Percentiles rank a stretch among this genome's conserved stretches.
Evolutionary conservation across 2,888 invertebrate genomes (phyloP).

Genomic region (Cephus runcator): DNA sequence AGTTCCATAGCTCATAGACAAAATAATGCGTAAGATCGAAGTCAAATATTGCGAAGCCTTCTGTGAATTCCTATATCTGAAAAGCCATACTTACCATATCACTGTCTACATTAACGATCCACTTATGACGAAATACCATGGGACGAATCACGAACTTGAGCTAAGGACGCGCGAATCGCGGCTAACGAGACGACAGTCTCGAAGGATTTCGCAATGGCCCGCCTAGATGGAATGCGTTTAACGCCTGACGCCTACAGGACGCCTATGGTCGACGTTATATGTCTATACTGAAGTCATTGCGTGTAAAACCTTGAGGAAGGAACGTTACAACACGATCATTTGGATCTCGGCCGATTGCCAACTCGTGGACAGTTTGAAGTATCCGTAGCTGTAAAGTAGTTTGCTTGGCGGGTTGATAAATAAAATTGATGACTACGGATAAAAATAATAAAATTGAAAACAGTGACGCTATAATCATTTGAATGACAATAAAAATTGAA

Average conservation of each 20-base stretch:
- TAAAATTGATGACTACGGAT: neutral
- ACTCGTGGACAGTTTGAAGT: slow-evolving; percentile 10
- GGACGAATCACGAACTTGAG: slow-evolving; percentile 55
- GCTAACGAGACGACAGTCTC: slow-evolving; percentile 50
- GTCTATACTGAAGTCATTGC: neutral
- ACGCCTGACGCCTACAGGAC: slow-evolving; percentile 65
- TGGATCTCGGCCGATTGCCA: slow-evolving; percentile 61
- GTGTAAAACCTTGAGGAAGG: slow-evolving; percentile 62
- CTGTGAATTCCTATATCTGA: neutral
- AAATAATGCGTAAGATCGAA: neutral
- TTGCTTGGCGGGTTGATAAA: neutral
- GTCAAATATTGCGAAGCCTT: neutral
- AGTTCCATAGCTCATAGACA: neutral
- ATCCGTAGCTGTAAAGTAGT: neutral
- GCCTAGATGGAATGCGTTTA: slow-evolving; percentile 65
- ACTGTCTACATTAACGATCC: neutral
- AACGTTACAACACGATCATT: slow-evolving; percentile 63
- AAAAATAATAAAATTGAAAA: neutral
- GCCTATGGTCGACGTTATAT: slow-evolving; percentile 47
- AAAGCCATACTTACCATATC: neutral
- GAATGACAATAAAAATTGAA: neutral
- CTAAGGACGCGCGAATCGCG: slow-evolving; percentile 61
- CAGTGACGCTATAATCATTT: neutral
- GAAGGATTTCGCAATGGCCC: slow-evolving; percentile 56
- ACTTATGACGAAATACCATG: neutral